Evolutionary conservation across 2,888 invertebrate species (phyloP), one percentile per base, ranked within the genome.

Genomic region (Melanchra persicariae): DNA sequence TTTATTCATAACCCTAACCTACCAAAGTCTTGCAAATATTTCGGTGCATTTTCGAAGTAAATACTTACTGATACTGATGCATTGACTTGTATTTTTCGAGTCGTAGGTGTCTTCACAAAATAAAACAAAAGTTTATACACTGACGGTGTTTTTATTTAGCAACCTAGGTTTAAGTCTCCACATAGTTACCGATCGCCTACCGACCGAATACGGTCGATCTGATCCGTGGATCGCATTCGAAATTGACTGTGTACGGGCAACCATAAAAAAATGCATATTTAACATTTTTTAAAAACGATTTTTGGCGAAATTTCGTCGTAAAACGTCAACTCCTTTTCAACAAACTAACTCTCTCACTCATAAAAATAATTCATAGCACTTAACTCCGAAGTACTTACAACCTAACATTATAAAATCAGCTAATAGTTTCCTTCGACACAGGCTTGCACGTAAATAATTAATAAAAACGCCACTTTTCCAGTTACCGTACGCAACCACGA

Each of bases 391-490:
- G 52, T 54, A 52, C 40, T 57, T 61, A 45, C 52, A 72, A 74
- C 43, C n/a, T 26, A 54, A 64, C 58, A 62, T 68, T 72, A 81
- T 57, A 68, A 77, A 77, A 82, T 77, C 73, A 60, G 24, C 57
- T 82, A 79, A 81, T 81, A 77, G 72, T 82, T 79, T 77, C 73
- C 73, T 77, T 79, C 57, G 26, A 77, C 78, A 77, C 61, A 59
- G 58, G 34, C 65, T 6, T 66, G 82, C 65, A 65, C 67, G 62
- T 76, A 64, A 81, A 81, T 70, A 81, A 81, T 81, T 81, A 81
- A 78, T 75, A 78, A 80, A 77, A 80, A 54, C 54, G 17, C 47
- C 54, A 65, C 26, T 66, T 81, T 79, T 67, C 59, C 59, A 66
- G 59, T 67, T 59, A 78, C 57, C 26, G 34, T 54, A 52, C 37